Evolutionary conservation across 2,113 vertebrate species (phyloP).

Genomic region (Zosterops borbonicus): DNA sequence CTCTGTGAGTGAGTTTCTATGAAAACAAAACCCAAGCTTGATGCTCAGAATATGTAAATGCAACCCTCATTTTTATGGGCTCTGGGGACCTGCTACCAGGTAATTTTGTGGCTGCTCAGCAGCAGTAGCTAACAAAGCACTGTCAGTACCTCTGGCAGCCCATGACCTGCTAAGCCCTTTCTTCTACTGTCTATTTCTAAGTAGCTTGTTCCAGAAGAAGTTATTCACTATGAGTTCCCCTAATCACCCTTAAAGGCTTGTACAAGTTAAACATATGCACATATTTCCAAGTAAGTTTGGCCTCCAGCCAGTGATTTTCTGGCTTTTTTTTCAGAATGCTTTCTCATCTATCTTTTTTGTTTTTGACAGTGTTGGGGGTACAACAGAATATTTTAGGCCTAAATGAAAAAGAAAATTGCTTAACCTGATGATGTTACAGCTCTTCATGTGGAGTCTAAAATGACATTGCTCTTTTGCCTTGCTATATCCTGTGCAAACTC

Average conservation of each 20-base stretch:
- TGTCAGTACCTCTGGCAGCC: not conserved
- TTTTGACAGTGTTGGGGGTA: not conserved
- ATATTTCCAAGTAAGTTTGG: not conserved
- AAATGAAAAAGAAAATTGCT: not conserved
- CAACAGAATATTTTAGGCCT: not conserved
- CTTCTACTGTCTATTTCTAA: not conserved
- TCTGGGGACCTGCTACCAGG: not conserved
- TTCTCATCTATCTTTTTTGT: not conserved
- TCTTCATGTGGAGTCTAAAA: not conserved
- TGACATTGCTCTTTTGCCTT: not conserved
- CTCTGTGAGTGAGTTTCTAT: not conserved
- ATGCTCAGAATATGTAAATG: not conserved
- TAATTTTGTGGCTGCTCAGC: not conserved
- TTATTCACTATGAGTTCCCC: not conserved
- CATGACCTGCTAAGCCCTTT: not conserved
- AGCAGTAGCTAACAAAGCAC: not conserved
- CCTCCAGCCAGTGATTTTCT: not conserved
- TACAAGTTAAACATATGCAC: not conserved
- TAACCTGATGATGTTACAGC: not conserved
- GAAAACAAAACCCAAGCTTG: not conserved
- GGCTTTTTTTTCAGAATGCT: not conserved
- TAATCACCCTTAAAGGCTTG: not conserved
- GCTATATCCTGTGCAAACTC: not conserved
- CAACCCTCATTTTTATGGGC: not conserved
- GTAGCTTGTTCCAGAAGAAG: not conserved